These are phyloP conservation scores for Scrobipalpa costella DNA, from an alignment of 2,888 invertebrate genomes.

Conservation along the genomic window DNA sequence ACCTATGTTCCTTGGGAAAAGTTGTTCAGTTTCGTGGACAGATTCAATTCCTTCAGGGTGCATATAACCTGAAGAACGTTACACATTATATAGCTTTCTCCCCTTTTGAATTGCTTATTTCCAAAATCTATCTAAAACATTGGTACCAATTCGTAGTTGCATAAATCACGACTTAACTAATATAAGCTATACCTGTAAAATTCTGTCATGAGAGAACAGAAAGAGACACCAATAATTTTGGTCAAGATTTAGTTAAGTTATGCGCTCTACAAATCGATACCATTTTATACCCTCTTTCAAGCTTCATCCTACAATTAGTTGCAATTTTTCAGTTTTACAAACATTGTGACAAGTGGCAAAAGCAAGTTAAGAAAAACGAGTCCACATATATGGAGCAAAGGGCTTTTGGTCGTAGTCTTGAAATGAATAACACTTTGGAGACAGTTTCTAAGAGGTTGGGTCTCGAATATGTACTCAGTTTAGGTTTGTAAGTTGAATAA, in stretches of 20 bases:
- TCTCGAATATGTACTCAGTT: slow-evolving; percentile 71
- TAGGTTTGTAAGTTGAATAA: slow-evolving; percentile 68
- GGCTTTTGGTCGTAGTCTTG: slow-evolving; percentile 75
- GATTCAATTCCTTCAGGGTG: too few relatives aligned
- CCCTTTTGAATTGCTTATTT: background rate
- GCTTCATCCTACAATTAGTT: slow-evolving; percentile 52
- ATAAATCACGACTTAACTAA: too few relatives aligned
- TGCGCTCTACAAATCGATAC: too few relatives aligned
- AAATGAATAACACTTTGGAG: slow-evolving; percentile 80
- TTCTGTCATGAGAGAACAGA: too few relatives aligned
- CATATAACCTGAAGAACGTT: too few relatives aligned
- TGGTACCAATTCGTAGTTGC: too few relatives aligned
- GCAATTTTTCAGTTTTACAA: slow-evolving; percentile 87
- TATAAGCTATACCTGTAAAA: too few relatives aligned
- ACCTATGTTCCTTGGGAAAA: too few relatives aligned
- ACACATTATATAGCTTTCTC: background rate
- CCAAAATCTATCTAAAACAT: too few relatives aligned
- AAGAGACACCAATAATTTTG: too few relatives aligned
- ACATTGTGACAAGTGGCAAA: slow-evolving; percentile 86
- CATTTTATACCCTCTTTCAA: slow-evolving; percentile 34
- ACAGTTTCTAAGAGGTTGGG: slow-evolving; percentile 83
- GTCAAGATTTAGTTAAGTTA: too few relatives aligned
- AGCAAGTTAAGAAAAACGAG: slow-evolving; percentile 85
- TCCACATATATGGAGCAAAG: slow-evolving; percentile 79
- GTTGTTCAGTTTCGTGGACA: too few relatives aligned